Base-by-base conservation (phyloP, 1,140 invertebrate species). In the Dreissena rostriformis region DNA sequence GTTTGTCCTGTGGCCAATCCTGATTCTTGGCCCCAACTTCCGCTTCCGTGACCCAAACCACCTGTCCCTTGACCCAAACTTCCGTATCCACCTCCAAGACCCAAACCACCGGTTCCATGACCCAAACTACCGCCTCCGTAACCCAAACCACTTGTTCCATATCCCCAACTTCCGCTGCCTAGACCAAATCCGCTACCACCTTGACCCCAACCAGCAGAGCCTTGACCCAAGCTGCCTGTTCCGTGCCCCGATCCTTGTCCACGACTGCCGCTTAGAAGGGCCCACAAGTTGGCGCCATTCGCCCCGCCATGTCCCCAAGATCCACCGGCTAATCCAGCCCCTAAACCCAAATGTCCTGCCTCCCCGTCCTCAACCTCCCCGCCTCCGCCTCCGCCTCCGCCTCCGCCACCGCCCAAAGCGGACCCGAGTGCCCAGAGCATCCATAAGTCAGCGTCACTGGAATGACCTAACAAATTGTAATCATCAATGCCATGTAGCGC, bases 131-230 rank as follows among this genome's bases (percentile, higher is more conserved):
- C 49, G 12, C 5, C 7, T 6, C 61, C 39, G 17, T 51, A 17
- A 53, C 72, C 75, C 2, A 61, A 11, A 5, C 28, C 51, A 52
- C 49, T 49, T 2, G 49, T 61, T 24, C 53, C n/a, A n/a, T n/a
- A 28, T 15, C 72, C 8, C n/a, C 51, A 53, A 11, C 15, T 52
- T 55, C 72, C 49, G 52, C 51, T 57, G 53, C 67, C 75, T 15
- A 77, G 26, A 63, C 67, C 29, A 24, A 66, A 67, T 51, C 53
- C 75, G 53, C 67, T 17, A 53, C 75, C 75, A 51, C 72, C 29
- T 57, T 74, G 12, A 15, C 15, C 29, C 24, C 24, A 24, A 67
- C 65, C n/a, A 8, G 39, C 57, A 61, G 17, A 24, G 68, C 68
- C 39, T 19, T 39, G 14, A 71, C 68, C 68, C 19, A 51, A 26